phyloP scores from a whole-genome alignment of 2,888 invertebrate species.

The Quadroppia sp. region DNA sequence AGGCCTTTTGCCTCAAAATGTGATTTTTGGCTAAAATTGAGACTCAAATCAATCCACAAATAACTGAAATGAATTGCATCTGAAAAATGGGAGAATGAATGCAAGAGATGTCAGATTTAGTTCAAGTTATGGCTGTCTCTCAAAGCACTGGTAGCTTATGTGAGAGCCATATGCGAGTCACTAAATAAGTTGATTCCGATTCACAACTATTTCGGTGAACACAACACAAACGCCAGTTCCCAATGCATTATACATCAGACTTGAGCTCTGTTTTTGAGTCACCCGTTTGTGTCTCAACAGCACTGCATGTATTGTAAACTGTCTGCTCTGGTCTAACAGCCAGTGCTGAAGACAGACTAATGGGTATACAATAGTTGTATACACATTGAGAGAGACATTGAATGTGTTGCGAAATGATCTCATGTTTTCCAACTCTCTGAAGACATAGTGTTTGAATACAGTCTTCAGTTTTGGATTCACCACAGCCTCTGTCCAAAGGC shows the following conservation, averaged over 20 bases:
- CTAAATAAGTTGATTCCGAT: neutral
- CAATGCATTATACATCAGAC: neutral
- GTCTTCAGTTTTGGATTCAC: neutral
- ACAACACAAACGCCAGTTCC: neutral
- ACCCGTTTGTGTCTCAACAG: conserved; percentile 3
- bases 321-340: conserved; percentile 33
- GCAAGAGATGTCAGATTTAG: neutral
- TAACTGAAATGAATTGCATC: neutral
- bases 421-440: neutral
- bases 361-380: conserved; percentile 21
- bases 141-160: neutral
- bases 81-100: neutral
- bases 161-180: conserved; percentile 1
- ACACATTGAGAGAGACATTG: neutral
- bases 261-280: conserved; percentile 5
- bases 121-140: neutral
- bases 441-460: neutral
- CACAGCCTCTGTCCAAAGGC: neutral
- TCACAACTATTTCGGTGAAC: neutral
- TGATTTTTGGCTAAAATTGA: neutral
- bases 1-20: neutral
- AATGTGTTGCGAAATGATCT: neutral
- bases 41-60: conserved; percentile 2
- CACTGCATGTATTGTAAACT: conserved; percentile 21
- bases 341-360: conserved; percentile 31